phyloP scores from a whole-genome alignment of 2,113 vertebrate genomes.

The Epinephelus cyanopodus region DNA sequence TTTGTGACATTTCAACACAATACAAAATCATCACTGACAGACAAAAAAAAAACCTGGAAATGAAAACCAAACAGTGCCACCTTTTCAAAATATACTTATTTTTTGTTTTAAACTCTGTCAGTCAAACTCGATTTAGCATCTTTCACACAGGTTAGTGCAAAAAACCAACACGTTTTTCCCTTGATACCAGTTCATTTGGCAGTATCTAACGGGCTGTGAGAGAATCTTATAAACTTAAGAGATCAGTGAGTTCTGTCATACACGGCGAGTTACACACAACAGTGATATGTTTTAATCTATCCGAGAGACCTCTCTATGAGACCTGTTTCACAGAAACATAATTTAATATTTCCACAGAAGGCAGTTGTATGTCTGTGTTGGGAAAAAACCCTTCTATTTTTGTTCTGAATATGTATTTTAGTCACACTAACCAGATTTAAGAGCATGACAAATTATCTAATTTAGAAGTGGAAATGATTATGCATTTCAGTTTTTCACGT shows the following conservation, averaged over 20 bases:
- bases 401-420: slow-evolving; percentile 48
- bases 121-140: background rate
- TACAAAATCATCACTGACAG: background rate
- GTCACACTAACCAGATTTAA: slow-evolving; percentile 58
- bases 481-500: slow-evolving; percentile 43
- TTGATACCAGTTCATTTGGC: background rate
- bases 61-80: background rate
- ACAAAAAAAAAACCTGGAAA: background rate
- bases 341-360: slow-evolving; percentile 12
- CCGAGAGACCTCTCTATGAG: background rate
- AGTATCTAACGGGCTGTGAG: background rate
- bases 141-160: background rate
- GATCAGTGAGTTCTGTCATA: background rate
- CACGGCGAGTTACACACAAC: background rate
- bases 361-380: slow-evolving; percentile 32
- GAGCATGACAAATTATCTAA: slow-evolving; percentile 54
- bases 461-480: slow-evolving; percentile 61
- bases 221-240: background rate
- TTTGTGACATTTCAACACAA: background rate
- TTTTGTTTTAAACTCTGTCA: background rate
- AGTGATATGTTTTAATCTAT: background rate
- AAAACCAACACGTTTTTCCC: background rate
- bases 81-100: background rate
- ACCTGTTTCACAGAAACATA: slow-evolving; percentile 4
- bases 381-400: slow-evolving; percentile 4